Evolutionary conservation across 2,113 vertebrate species (phyloP).

Genomic region (Albula goreensis): DNA sequence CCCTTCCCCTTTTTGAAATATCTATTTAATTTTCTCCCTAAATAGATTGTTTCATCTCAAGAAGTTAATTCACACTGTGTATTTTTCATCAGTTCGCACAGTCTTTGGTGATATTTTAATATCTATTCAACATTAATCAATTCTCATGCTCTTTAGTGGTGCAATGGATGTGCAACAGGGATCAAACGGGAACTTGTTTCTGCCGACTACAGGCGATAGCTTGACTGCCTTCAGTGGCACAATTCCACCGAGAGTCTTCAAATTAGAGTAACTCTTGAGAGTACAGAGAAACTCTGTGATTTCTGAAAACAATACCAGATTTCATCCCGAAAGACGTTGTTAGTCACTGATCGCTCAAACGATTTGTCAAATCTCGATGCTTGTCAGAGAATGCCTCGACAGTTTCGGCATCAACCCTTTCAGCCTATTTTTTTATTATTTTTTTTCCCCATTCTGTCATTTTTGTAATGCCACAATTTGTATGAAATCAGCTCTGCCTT

Average conservation of each 20-base stretch:
- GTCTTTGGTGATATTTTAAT: slow-evolving; percentile 65
- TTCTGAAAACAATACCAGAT: slow-evolving; percentile 56
- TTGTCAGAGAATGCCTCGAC: slow-evolving; percentile 56
- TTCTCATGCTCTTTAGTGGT: slow-evolving; percentile 62
- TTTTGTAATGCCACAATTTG: background rate
- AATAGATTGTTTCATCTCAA: slow-evolving; percentile 65
- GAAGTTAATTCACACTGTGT: slow-evolving; percentile 73
- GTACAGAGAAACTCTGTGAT: slow-evolving; percentile 52
- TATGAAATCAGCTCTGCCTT: background rate
- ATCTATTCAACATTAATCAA: slow-evolving; percentile 67
- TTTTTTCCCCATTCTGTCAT: background rate
- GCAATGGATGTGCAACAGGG: slow-evolving; percentile 67
- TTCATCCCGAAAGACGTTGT: slow-evolving; percentile 21
- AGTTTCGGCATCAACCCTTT: background rate
- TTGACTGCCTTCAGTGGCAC: slow-evolving; percentile 59
- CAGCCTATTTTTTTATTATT: background rate
- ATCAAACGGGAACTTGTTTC: slow-evolving; percentile 70
- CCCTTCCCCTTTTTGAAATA: too few species aligned
- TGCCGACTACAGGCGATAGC: slow-evolving; percentile 57
- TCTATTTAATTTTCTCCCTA: slow-evolving; percentile 61
- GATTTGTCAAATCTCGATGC: slow-evolving; percentile 59
- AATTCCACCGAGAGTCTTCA: slow-evolving; percentile 51
- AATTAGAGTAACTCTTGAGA: slow-evolving; percentile 41
- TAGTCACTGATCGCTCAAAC: slow-evolving; percentile 39
- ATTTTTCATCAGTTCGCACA: slow-evolving; percentile 52